phyloP scores from a whole-genome alignment of 2,113 vertebrate species.

The Taxidea taxus region DNA sequence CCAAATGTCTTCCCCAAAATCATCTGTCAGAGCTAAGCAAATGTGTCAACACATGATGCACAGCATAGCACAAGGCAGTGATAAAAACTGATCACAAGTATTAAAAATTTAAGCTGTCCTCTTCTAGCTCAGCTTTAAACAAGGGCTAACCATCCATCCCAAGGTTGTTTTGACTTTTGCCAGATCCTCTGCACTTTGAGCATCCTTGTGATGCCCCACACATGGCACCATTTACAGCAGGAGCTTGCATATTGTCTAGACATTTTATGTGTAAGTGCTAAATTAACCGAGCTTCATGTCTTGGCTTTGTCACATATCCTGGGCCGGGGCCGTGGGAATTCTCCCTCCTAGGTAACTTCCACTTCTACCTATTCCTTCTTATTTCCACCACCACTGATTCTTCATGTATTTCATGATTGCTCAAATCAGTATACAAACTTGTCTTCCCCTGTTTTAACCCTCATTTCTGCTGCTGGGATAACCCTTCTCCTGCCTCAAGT shows the following conservation, averaged over 20 bases:
- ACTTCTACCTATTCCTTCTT: neutral
- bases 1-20: slow-evolving; percentile 13
- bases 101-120: slow-evolving; percentile 27
- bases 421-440: neutral
- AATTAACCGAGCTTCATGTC: neutral
- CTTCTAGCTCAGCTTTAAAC: neutral
- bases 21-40: slow-evolving; percentile 9
- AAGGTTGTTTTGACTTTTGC: neutral
- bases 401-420: neutral
- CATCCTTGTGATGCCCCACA: neutral
- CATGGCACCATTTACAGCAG: neutral
- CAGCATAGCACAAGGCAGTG: neutral
- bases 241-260: neutral
- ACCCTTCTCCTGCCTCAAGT: neutral
- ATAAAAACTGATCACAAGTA: neutral
- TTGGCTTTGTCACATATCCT: neutral
- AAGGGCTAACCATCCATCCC: neutral
- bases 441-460: neutral
- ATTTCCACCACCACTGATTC: neutral
- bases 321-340: neutral
- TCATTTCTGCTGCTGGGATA: neutral
- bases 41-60: neutral
- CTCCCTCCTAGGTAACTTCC: neutral
- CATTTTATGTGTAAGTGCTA: neutral
- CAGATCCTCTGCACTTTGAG: neutral